Evolutionary conservation across 2,797 vertebrate species (phyloP).

Genomic region (Rhincodon typus): DNA sequence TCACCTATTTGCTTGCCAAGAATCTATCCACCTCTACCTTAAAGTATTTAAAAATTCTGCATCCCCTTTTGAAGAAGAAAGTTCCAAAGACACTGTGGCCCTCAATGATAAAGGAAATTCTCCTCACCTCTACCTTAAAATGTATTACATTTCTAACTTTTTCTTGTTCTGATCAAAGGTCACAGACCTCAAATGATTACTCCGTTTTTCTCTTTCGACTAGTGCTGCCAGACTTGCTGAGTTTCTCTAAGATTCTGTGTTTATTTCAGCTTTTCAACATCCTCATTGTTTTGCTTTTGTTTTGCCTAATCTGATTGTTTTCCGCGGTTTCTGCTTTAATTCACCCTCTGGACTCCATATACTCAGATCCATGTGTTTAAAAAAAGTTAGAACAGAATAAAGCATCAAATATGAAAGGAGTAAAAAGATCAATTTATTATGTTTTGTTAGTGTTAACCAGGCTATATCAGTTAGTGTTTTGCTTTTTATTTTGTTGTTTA

Average conservation of each 20-base stretch:
- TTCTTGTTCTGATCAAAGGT: not conserved
- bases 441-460: not conserved
- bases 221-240: not conserved
- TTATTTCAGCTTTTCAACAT: too few species aligned
- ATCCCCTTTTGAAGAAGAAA: too few species aligned
- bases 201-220: not conserved
- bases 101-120: too few species aligned
- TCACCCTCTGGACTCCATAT: not conserved
- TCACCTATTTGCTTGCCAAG: too few species aligned
- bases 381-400: not conserved
- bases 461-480: not conserved
- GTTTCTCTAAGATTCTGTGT: not conserved
- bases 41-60: too few species aligned
- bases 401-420: not conserved
- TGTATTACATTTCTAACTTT: not conserved
- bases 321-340: too few species aligned
- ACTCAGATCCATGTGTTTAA: not conserved
- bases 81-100: too few species aligned
- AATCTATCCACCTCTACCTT: too few species aligned
- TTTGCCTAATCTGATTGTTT: too few species aligned
- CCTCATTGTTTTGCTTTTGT: too few species aligned
- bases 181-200: not conserved
- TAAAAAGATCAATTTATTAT: not conserved
- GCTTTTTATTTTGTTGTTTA: not conserved
- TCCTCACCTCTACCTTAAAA: not conserved